Conservation (phyloP, 2,113 vertebrate genomes). For the Cervus canadensis region DNA sequence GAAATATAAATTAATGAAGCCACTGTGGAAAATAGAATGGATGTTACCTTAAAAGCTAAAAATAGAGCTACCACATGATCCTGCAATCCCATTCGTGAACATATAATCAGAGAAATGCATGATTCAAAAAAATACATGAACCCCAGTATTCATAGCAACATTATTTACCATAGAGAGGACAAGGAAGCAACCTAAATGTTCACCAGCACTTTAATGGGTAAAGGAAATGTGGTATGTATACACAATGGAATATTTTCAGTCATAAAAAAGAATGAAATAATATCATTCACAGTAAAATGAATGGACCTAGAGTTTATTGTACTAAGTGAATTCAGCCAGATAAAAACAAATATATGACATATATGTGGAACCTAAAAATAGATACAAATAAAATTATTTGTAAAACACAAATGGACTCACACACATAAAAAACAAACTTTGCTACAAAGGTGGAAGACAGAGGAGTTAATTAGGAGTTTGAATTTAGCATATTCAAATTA, state of each 20-base stretch:
- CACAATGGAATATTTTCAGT: background rate
- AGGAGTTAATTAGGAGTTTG: background rate
- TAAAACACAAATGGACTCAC: background rate
- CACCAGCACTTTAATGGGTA: background rate
- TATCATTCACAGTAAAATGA: background rate
- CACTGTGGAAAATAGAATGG: background rate
- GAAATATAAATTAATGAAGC: background rate
- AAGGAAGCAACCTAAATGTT: background rate
- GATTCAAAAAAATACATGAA: background rate
- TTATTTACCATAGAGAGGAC: background rate
- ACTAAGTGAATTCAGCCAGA: background rate
- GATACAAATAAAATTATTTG: background rate
- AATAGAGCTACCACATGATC: background rate
- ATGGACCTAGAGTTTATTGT: background rate
- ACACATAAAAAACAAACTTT: background rate
- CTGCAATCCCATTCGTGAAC: background rate
- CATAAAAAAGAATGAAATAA: background rate
- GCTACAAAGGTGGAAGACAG: background rate
- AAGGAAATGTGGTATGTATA: background rate
- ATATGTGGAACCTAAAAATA: background rate
- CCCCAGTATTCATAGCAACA: background rate
- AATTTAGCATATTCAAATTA: background rate
- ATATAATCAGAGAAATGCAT: background rate
- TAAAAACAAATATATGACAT: background rate
- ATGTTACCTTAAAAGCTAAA: background rate